phyloP scores from a whole-genome alignment of 2,113 vertebrate species.

The Pao palembangensis region DNA sequence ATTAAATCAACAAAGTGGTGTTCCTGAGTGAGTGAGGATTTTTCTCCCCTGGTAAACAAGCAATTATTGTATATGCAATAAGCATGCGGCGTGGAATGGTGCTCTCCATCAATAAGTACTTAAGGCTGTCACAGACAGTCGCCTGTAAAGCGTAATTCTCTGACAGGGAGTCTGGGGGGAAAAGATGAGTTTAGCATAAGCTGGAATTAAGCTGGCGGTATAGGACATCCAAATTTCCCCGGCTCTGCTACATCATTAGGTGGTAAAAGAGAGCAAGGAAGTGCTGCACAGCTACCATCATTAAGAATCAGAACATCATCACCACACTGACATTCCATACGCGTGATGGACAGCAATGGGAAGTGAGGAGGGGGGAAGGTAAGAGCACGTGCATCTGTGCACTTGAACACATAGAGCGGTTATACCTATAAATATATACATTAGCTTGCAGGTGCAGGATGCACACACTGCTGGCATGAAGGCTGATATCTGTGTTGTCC shows the following conservation, averaged over 20 bases:
- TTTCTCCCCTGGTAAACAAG: conserved; percentile 64
- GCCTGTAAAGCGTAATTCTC: conserved; percentile 62
- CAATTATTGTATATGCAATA: conserved; percentile 66
- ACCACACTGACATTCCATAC: conserved; percentile 24
- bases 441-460: not conserved
- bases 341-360: conserved; percentile 29
- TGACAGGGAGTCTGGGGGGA: conserved; percentile 16
- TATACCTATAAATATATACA: conserved; percentile 8
- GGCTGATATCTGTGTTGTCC: not conserved
- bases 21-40: conserved; percentile 39
- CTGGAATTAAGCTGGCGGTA: conserved; percentile 73
- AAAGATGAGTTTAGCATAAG: conserved; percentile 65
- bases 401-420: conserved; percentile 12
- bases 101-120: conserved; percentile 68
- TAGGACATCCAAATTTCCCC: conserved; percentile 58
- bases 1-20: conserved; percentile 54
- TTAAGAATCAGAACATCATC: conserved; percentile 35
- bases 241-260: conserved; percentile 57
- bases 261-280: conserved; percentile 39
- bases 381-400: conserved; percentile 10
- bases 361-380: conserved; percentile 1
- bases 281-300: conserved; percentile 41
- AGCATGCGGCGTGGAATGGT: conserved; percentile 47
- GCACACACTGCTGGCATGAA: conserved; percentile 7
- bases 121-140: conserved; percentile 63